Evolutionary conservation across 2,113 vertebrate species (phyloP).

Genomic region (Equus quagga): DNA sequence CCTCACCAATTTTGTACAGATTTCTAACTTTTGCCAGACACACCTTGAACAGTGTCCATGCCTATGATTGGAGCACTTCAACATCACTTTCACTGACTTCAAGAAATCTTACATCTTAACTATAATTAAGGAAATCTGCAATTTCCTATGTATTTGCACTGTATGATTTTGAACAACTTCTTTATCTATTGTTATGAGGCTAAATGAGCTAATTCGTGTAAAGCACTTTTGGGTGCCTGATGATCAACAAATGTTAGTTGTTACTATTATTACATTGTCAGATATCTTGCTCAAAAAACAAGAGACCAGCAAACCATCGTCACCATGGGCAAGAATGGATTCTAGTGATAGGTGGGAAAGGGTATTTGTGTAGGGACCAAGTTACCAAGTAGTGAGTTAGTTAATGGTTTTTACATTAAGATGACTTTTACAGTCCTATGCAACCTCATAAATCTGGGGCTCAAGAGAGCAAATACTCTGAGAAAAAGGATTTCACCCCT

Average conservation of each 20-base stretch:
- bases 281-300: not conserved
- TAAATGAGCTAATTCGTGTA: conserved; percentile 13
- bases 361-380: not conserved
- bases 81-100: not conserved
- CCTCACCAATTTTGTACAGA: not conserved
- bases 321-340: not conserved
- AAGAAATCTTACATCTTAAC: not conserved
- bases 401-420: not conserved
- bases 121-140: not conserved
- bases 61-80: not conserved
- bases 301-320: not conserved
- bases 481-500: not conserved
- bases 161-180: not conserved
- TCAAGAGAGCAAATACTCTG: not conserved
- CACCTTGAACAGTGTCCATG: not conserved
- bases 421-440: not conserved
- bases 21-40: not conserved
- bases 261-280: not conserved
- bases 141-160: not conserved
- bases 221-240: not conserved
- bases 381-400: not conserved
- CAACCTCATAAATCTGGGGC: not conserved
- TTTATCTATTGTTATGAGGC: not conserved
- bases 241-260: not conserved
- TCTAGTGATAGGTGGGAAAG: not conserved